These are phyloP conservation scores for Ceratothoa steindachneri DNA, from an alignment of 2,888 invertebrate genomes.

Conservation along the genomic window DNA sequence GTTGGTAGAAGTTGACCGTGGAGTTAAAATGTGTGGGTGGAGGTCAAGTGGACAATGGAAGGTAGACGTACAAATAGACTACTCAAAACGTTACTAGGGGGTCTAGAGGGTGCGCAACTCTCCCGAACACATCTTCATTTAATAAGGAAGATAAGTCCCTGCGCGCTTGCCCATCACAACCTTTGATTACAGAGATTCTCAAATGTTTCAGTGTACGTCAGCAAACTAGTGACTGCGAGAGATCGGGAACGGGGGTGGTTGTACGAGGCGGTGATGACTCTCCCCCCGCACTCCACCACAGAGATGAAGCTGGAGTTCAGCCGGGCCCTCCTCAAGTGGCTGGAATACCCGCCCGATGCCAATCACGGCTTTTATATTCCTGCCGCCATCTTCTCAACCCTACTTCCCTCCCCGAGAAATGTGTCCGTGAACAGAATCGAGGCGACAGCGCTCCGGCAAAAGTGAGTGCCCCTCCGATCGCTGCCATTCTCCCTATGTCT, in stretches of 20 bases:
- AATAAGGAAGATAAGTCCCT: too few relatives aligned
- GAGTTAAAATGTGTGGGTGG: too few relatives aligned
- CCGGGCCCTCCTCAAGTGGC: slow-evolving; percentile 94
- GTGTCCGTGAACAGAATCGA: slow-evolving; percentile 59
- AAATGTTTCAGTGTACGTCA: slow-evolving; percentile 28
- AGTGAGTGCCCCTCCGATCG: too few relatives aligned
- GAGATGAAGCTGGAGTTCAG: slow-evolving; percentile 84
- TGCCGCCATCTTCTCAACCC: slow-evolving; percentile 74
- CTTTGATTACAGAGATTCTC: too few relatives aligned
- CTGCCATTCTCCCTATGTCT: too few relatives aligned
- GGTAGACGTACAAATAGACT: too few relatives aligned
- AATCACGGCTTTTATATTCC: slow-evolving; percentile 97
- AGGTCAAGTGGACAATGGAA: too few relatives aligned
- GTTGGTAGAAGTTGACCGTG: too few relatives aligned
- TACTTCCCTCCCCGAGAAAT: slow-evolving; percentile 72
- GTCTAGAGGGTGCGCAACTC: too few relatives aligned
- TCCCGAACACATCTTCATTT: too few relatives aligned
- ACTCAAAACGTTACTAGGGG: too few relatives aligned
- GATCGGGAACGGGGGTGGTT: slow-evolving; percentile 80
- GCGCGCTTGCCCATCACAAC: too few relatives aligned
- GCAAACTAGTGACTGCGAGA: slow-evolving; percentile 63
- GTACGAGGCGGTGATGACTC: slow-evolving; percentile 72
- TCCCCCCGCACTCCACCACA: slow-evolving; percentile 70
- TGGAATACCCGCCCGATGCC: slow-evolving; percentile 98
- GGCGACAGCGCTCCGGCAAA: slow-evolving; percentile 55